A percentile compares a stretch with the other conserved stretches of the same genome.
Conservation (phyloP, 1,140 invertebrate species). For the Onthophagus taurus region DNA sequence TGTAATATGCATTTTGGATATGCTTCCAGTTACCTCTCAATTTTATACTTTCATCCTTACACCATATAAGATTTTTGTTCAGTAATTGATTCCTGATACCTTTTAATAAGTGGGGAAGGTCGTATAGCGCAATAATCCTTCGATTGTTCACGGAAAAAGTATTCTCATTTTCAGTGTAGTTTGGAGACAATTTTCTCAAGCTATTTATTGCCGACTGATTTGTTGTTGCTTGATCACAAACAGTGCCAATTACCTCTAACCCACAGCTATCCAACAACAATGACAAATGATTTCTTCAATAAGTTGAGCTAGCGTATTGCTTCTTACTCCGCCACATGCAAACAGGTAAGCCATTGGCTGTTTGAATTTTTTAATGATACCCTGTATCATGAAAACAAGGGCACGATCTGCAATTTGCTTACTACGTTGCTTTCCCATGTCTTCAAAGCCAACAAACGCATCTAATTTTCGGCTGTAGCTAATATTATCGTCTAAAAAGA, state of each 20-base stretch:
- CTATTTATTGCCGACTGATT: too few relatives aligned
- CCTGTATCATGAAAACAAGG: conserved; percentile 23
- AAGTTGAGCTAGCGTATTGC: conserved; percentile 1
- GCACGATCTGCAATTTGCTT: conserved; percentile 16
- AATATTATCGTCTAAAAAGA: too few relatives aligned
- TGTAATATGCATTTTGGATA: too few relatives aligned
- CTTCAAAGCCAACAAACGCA: conserved; percentile 10
- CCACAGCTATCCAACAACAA: conserved; percentile 12
- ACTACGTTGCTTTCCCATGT: not conserved
- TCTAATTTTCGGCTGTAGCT: not conserved
- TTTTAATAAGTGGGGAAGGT: too few relatives aligned
- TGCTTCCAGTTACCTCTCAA: too few relatives aligned
- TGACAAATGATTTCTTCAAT: conserved; percentile 8
- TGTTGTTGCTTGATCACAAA: conserved; percentile 19
- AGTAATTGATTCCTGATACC: too few relatives aligned
- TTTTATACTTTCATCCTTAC: too few relatives aligned
- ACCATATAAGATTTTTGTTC: too few relatives aligned
- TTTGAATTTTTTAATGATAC: conserved; percentile 18
- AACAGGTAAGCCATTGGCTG: conserved; percentile 20
- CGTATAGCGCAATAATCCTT: too few relatives aligned
- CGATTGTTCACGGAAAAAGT: too few relatives aligned
- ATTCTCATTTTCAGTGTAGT: too few relatives aligned
- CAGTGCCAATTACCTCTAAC: conserved; percentile 16
- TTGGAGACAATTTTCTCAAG: too few relatives aligned
- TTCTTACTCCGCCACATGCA: not conserved